Evolutionary conservation across 2,888 invertebrate genomes (phyloP).

Genomic region (Polyommatus iphigenia): DNA sequence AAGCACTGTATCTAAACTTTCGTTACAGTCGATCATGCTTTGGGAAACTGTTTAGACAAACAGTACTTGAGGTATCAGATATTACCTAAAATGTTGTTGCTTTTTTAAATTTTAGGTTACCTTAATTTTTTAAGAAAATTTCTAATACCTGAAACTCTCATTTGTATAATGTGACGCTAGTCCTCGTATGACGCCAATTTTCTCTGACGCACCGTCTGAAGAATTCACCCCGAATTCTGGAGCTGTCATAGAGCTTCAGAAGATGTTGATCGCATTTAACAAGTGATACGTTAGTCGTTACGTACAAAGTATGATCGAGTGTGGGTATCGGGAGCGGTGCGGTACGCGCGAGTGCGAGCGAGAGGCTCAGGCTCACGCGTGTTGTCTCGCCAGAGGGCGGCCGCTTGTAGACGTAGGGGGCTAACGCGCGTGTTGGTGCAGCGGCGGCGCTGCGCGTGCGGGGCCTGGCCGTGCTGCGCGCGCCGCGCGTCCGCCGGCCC

Average conservation of each 20-base stretch:
- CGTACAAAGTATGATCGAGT: slow-evolving; percentile 10
- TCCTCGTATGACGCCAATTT: not conserved
- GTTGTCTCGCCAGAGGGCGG: slow-evolving; percentile 58
- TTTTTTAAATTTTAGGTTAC: not conserved
- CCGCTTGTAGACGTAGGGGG: slow-evolving; percentile 52
- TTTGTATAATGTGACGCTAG: not conserved
- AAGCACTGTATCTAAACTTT: slow-evolving; percentile 6
- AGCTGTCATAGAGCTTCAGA: not conserved
- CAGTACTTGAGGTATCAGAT: not conserved
- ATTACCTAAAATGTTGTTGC: not conserved
- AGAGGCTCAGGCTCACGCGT: slow-evolving; percentile 47
- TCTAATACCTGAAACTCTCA: not conserved
- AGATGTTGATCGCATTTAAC: not conserved
- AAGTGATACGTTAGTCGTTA: not conserved
- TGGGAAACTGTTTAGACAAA: not conserved
- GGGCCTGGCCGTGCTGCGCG: slow-evolving; percentile 78
- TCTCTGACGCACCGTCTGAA: not conserved
- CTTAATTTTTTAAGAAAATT: not conserved
- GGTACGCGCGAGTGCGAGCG: slow-evolving; percentile 44
- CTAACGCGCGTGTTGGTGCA: slow-evolving; percentile 63
- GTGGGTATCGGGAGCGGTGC: slow-evolving; percentile 40
- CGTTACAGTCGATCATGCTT: slow-evolving; percentile 21
- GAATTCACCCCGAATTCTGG: not conserved
- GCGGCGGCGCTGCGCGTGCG: slow-evolving; percentile 82
- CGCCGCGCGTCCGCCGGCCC: slow-evolving; percentile 78